Evolutionary conservation across 2,888 invertebrate species (phyloP).

Genomic region (Mesodorylaimus sp.): DNA sequence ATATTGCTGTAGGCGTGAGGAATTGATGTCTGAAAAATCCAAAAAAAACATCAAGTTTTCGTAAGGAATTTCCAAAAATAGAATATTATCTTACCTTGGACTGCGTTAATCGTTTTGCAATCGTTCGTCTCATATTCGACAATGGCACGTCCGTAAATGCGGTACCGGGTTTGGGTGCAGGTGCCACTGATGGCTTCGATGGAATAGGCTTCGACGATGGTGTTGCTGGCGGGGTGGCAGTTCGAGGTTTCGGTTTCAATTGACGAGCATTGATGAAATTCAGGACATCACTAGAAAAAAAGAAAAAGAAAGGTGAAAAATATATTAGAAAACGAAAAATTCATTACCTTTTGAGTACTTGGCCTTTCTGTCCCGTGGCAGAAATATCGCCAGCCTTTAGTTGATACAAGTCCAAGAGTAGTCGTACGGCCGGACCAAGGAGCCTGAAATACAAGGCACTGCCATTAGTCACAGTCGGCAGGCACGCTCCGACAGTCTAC

Average conservation of each 20-base stretch:
- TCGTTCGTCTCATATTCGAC: slow-evolving; percentile 43
- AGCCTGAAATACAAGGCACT: slow-evolving; percentile 14
- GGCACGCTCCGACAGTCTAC: no score
- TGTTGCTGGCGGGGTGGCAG: slow-evolving; percentile 16
- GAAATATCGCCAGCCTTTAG: slow-evolving; percentile 36
- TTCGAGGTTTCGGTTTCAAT: slow-evolving; percentile 10
- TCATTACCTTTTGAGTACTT: slow-evolving; percentile 43
- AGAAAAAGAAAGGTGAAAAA: slow-evolving; percentile 1
- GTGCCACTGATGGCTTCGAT: not conserved
- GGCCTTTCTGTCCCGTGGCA: slow-evolving; percentile 43
- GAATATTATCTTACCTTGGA: slow-evolving; percentile 37
- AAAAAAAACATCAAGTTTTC: not conserved
- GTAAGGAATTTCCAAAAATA: not conserved
- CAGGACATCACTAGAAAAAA: slow-evolving; percentile 7
- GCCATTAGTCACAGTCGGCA: no score
- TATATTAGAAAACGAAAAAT: not conserved
- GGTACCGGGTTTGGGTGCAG: slow-evolving; percentile 9
- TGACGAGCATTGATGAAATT: not conserved
- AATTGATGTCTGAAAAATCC: no score
- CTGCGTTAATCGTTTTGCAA: slow-evolving; percentile 46
- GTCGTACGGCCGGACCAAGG: slow-evolving; percentile 44
- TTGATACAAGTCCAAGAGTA: slow-evolving; percentile 43
- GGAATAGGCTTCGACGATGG: slow-evolving; percentile 11
- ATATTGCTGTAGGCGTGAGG: slow-evolving; percentile 48
- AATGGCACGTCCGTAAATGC: slow-evolving; percentile 41